Conservation (phyloP, 2,888 invertebrate species). For the Eurois occulta region DNA sequence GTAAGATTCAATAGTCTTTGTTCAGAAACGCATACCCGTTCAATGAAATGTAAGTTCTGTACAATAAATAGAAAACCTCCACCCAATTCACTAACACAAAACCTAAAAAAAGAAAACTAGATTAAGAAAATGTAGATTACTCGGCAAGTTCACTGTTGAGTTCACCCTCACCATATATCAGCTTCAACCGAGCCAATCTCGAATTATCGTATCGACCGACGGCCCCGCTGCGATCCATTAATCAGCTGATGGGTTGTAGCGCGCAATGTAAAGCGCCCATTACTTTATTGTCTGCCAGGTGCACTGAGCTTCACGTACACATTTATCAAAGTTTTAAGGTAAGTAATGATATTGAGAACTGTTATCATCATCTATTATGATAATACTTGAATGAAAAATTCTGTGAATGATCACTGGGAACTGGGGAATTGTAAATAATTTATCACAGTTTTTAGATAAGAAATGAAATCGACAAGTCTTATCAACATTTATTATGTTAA, state of each 20-base stretch:
- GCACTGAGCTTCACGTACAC: slow-evolving; percentile 66
- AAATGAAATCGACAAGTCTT: background rate
- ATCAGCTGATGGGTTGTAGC: slow-evolving; percentile 77
- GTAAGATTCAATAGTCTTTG: background rate
- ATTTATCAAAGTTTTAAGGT: slow-evolving; percentile 77
- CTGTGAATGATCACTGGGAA: slow-evolving; percentile 29
- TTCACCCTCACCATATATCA: slow-evolving; percentile 65
- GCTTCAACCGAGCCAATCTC: slow-evolving; percentile 70
- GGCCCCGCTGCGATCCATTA: slow-evolving; percentile 76
- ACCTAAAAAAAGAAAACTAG: slow-evolving; percentile 34
- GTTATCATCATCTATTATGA: slow-evolving; percentile 57
- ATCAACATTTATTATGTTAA: slow-evolving; percentile 59
- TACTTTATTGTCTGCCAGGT: slow-evolving; percentile 82
- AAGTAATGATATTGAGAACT: slow-evolving; percentile 70
- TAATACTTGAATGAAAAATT: slow-evolving; percentile 48
- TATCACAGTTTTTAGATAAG: background rate
- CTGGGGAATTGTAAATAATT: background rate
- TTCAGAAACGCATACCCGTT: no score
- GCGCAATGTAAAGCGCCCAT: slow-evolving; percentile 80
- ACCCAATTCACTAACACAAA: slow-evolving; percentile 16
- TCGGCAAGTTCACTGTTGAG: slow-evolving; percentile 55
- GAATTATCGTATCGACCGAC: slow-evolving; percentile 76
- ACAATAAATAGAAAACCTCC: background rate
- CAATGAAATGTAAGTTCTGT: background rate
- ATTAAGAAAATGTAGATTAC: slow-evolving; percentile 60